These are phyloP conservation scores for Scotopteryx bipunctaria DNA, from an alignment of 2,888 invertebrate genomes.

Conservation along the genomic window DNA sequence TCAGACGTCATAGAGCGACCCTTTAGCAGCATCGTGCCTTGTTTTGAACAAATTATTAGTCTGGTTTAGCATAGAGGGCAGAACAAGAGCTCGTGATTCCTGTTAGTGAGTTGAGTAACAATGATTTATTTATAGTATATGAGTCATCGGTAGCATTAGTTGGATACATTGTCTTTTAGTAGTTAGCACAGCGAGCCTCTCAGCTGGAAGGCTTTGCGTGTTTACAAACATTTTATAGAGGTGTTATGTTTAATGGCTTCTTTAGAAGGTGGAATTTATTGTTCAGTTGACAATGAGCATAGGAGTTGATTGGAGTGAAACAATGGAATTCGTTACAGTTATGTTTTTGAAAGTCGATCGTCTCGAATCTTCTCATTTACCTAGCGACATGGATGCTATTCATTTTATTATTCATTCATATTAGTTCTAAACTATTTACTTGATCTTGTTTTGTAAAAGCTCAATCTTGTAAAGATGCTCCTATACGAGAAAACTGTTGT, in stretches of 20 bases:
- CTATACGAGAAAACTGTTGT: too few species aligned
- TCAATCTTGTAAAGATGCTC: too few species aligned
- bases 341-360: constrained; percentile 21
- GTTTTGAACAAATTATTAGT: constrained; percentile 81
- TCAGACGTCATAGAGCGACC: constrained; percentile 73
- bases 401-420: too few species aligned
- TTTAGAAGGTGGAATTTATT: constrained; percentile 71
- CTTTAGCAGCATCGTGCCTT: constrained; percentile 64
- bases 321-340: constrained; percentile 32
- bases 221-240: constrained; percentile 83
- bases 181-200: constrained; percentile 53
- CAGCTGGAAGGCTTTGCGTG: constrained; percentile 78
- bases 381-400: too few species aligned
- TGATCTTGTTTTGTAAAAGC: too few species aligned
- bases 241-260: constrained; percentile 78
- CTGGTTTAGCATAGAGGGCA: constrained; percentile 76
- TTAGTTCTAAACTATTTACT: too few species aligned
- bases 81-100: constrained; percentile 76
- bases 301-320: constrained; percentile 43
- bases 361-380: too few species aligned
- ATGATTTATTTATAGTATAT: constrained; percentile 76
- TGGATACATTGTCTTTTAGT: constrained; percentile 67
- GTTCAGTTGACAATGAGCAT: constrained; percentile 63
- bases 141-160: constrained; percentile 78
- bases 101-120: constrained; percentile 68